Percentiles rank a stretch among this genome's conserved stretches.
These are phyloP conservation scores for Ormia ochracea DNA, from an alignment of 2,888 invertebrate species.

Conservation along the genomic window DNA sequence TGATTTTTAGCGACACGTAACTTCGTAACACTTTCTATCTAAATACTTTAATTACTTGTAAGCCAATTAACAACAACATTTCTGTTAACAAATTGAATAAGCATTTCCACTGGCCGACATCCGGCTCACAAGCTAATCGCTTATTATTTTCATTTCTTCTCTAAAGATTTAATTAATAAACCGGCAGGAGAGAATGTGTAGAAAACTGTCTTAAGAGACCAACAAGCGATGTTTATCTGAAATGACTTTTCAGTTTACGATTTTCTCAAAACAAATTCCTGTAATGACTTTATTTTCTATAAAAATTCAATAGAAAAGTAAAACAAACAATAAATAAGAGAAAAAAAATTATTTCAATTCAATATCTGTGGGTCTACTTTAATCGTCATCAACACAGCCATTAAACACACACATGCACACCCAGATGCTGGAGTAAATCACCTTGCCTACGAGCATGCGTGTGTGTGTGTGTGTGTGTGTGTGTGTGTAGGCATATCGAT, in stretches of 20 bases:
- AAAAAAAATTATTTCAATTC: conserved; percentile 24
- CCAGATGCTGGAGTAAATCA: too few relatives aligned
- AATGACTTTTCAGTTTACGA: conserved; percentile 7
- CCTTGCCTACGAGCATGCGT: too few relatives aligned
- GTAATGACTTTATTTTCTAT: conserved; percentile 52
- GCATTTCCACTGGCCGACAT: conserved; percentile 9
- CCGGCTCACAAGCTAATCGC: not conserved
- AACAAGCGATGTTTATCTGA: conserved; percentile 34
- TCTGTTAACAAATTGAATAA: conserved; percentile 9
- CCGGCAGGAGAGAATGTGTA: not conserved
- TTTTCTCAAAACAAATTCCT: conserved; percentile 36
- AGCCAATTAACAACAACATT: conserved; percentile 13
- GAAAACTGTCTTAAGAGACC: conserved; percentile 16
- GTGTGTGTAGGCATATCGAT: not conserved
- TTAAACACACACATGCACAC: not conserved
- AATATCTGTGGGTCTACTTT: not conserved
- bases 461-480: not conserved
- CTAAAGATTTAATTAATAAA: conserved; percentile 26
- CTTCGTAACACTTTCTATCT: not conserved
- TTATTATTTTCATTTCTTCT: not conserved
- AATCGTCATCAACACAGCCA: not conserved
- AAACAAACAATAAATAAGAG: not conserved
- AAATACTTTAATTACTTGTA: not conserved
- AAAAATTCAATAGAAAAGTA: conserved; percentile 24
- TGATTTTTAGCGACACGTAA: not conserved